Conservation (phyloP, 1,140 invertebrate genomes). For the Rhagoletis pomonella region DNA sequence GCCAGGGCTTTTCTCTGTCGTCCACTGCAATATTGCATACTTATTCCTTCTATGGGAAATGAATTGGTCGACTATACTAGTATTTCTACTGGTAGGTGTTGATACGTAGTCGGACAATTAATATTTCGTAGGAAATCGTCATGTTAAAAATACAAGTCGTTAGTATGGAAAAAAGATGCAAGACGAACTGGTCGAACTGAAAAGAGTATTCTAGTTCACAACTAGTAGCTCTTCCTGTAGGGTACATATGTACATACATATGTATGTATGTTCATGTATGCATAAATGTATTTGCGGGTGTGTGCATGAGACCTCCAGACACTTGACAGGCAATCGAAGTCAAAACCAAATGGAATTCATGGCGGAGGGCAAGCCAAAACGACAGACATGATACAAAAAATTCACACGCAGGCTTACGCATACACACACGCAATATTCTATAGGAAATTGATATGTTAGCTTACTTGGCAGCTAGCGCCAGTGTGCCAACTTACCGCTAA, state of each 20-base stretch:
- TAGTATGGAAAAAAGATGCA: too few species aligned
- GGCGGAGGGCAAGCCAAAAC: background rate
- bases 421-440: background rate
- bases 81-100: too few species aligned
- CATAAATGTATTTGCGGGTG: background rate
- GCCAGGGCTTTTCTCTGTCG: too few species aligned
- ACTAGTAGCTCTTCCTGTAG: too few species aligned
- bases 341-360: background rate
- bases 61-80: too few species aligned
- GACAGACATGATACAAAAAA: slow-evolving; percentile 3
- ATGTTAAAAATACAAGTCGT: too few species aligned
- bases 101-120: too few species aligned
- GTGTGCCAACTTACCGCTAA: background rate
- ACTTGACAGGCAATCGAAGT: slow-evolving; percentile 37
- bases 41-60: too few species aligned
- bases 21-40: too few species aligned
- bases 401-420: background rate
- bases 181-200: too few species aligned
- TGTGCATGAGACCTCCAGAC: background rate
- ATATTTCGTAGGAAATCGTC: too few species aligned
- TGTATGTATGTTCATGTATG: background rate
- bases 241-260: background rate
- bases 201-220: too few species aligned
- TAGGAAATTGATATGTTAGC: background rate
- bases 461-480: background rate